These are phyloP conservation scores for Hartigia nigra DNA, from an alignment of 2,888 invertebrate species.

Conservation along the genomic window DNA sequence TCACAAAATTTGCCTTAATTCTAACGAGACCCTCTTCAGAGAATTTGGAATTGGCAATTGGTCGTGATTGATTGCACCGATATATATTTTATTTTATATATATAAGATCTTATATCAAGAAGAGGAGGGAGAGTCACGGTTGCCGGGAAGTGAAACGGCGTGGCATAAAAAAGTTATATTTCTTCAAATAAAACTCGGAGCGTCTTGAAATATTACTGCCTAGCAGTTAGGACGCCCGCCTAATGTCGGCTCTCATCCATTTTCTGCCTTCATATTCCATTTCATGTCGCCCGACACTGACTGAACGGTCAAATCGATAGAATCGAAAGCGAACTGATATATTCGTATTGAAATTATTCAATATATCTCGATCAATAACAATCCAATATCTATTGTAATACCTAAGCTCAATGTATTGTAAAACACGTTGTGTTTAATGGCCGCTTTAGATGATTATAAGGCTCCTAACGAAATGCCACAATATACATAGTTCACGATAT, in stretches of 20 bases:
- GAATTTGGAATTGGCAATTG: slow-evolving; percentile 25
- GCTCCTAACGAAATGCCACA: neutral
- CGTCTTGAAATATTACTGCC: slow-evolving; percentile 8
- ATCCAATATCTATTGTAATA: neutral
- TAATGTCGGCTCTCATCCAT: slow-evolving; percentile 6
- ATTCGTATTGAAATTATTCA: neutral
- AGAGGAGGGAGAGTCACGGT: neutral
- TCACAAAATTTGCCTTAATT: neutral
- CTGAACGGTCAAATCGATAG: neutral
- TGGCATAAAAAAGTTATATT: slow-evolving; percentile 15
- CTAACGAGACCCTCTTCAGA: neutral
- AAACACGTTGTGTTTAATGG: neutral
- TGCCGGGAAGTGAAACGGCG: neutral
- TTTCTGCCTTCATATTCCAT: slow-evolving; percentile 8
- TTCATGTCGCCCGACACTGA: neutral
- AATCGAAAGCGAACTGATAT: neutral
- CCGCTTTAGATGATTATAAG: neutral
- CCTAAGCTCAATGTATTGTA: neutral
- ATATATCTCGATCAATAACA: neutral
- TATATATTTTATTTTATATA: slow-evolving; percentile 20
- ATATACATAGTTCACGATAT: neutral
- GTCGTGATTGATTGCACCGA: slow-evolving; percentile 19
- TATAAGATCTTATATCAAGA: neutral
- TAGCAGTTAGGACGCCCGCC: neutral
- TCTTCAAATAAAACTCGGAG: slow-evolving; percentile 16